Base-by-base conservation (phyloP, 64 coral and sea anemone genomes). In the Trachythela sp. region DNA sequence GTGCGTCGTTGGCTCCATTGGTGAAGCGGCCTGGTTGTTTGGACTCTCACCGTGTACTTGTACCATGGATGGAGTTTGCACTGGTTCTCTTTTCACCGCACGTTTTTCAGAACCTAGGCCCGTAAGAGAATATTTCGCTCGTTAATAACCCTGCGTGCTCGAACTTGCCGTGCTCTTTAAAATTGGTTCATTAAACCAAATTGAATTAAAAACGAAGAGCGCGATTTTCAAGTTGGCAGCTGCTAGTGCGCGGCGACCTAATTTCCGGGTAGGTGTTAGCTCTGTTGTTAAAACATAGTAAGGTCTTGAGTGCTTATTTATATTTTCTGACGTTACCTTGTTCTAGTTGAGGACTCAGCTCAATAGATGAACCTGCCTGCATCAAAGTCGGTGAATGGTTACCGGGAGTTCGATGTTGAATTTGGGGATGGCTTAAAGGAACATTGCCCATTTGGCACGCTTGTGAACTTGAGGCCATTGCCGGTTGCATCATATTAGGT, bases 221-320 rank as follows among this genome's bases (percentile, higher is more conserved):
- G 75, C 75, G 75, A 80, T 80, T 80, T 80, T 80, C 75, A 80
- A 80, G 75, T 80, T 80, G 75, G 75, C 75, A 39, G 30, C 75
- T 17, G 30, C 27, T 64, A 45, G 56, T 27, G 56, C 56, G 26
- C 24, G 56, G 75, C 75, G 75, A 80, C 75, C 75, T 38, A 36
- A 80, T 80, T 80, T 80, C 75, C 75, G 75, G 75, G 75, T 80
- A 80, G 26, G 75, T 80, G 75, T 80, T 80, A 39, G 75, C 75
- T 80, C 20, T 30, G 26, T 17, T 80, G 56, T 64, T 20, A n/a
- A 64, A 64, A 64, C 20, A 64, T 27, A 64, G 56, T n/a, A n/a
- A 64, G 20, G 59, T 68, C 30, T 35, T 39, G 31, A 15, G 15
- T 80, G 20, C 31, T 34, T 37, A 80, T 36, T 80, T 20, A 80